Conservation (phyloP, 2,113 vertebrate species). For the Elgaria multicarinata region DNA sequence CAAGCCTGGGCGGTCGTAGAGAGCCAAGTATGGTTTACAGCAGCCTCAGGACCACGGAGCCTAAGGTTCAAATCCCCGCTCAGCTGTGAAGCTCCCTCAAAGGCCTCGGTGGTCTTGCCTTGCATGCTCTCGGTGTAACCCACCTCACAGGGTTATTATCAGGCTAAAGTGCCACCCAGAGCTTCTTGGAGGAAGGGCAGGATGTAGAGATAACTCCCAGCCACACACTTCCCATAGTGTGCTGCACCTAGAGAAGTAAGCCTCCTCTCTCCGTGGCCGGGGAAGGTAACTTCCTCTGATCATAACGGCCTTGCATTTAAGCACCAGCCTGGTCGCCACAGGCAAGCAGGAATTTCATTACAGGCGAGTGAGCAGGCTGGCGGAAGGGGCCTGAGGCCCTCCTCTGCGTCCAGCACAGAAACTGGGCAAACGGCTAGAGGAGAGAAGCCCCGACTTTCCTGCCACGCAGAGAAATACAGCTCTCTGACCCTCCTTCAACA, state of each 20-base stretch:
- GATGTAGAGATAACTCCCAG: too few relatives aligned
- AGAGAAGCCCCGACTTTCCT: background rate
- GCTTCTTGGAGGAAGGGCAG: background rate
- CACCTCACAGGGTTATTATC: background rate
- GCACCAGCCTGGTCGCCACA: background rate
- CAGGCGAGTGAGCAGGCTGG: background rate
- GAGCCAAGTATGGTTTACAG: background rate
- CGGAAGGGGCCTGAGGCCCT: background rate
- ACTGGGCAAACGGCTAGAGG: background rate
- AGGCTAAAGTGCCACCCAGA: background rate
- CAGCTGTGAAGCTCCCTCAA: background rate
- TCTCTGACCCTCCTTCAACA: background rate
- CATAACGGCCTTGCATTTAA: too few relatives aligned
- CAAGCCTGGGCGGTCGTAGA: too few relatives aligned
- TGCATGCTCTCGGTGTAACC: background rate
- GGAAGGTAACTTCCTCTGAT: background rate
- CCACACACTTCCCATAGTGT: too few relatives aligned
- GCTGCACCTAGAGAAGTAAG: background rate
- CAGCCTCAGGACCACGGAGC: background rate
- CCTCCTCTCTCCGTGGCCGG: background rate
- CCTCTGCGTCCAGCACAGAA: background rate
- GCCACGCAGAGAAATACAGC: background rate
- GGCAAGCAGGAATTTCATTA: background rate
- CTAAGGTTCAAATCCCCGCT: background rate
- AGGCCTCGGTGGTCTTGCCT: too few relatives aligned